Conservation (phyloP, 2,113 vertebrate genomes). For the Corvus cornix region DNA sequence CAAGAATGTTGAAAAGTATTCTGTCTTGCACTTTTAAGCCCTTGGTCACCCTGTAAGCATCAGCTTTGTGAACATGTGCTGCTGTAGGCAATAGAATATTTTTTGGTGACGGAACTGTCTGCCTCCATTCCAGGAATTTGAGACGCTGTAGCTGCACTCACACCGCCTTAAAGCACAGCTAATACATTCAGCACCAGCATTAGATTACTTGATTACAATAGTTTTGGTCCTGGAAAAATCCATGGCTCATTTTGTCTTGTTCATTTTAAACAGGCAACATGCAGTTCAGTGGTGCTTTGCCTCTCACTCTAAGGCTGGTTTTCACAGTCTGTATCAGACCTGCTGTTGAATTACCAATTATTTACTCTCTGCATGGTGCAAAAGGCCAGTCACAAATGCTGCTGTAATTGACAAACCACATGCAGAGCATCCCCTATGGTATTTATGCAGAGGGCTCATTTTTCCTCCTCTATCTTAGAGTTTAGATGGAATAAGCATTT, state of each 20-base stretch:
- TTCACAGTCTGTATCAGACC: background rate
- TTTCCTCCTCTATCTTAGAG: background rate
- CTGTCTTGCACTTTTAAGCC: background rate
- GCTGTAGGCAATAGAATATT: background rate
- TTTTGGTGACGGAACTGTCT: background rate
- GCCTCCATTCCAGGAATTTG: background rate
- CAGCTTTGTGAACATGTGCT: background rate
- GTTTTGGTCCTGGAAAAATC: background rate
- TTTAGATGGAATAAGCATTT: background rate
- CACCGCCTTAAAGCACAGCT: background rate
- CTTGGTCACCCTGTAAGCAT: background rate
- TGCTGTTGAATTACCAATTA: background rate
- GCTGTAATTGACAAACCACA: background rate
- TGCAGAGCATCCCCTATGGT: background rate
- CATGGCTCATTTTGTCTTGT: background rate
- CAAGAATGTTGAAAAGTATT: background rate
- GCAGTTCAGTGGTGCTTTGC: background rate
- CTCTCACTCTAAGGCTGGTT: background rate
- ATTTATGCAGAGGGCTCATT: background rate
- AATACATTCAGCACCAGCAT: background rate
- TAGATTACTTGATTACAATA: background rate
- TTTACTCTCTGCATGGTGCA: background rate
- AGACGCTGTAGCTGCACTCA: background rate
- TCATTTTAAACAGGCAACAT: background rate
- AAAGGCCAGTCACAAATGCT: background rate